These are phyloP conservation scores for Torymus tubicola DNA, from an alignment of 2,888 invertebrate species.

Conservation along the genomic window DNA sequence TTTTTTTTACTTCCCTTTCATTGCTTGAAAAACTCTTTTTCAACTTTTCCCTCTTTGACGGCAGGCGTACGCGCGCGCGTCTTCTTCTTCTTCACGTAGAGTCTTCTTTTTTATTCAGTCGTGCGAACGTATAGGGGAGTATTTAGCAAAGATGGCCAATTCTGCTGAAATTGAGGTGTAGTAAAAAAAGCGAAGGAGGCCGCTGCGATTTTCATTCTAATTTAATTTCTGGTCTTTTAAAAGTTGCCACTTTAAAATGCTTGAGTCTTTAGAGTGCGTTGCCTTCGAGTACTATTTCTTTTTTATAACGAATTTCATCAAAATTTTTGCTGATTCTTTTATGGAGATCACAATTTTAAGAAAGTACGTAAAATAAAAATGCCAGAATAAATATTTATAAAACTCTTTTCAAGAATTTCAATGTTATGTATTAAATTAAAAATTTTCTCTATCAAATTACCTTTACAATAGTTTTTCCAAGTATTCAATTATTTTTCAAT, in stretches of 20 bases:
- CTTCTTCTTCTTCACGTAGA: not conserved
- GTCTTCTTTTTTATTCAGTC: not conserved
- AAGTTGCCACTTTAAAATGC: not conserved
- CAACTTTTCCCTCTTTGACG: conserved; percentile 3
- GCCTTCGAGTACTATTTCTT: too few species aligned
- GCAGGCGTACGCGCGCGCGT: not conserved
- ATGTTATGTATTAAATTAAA: too few species aligned
- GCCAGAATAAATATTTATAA: too few species aligned
- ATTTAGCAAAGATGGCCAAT: conserved; percentile 23
- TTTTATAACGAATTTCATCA: too few species aligned
- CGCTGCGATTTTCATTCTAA: conserved; percentile 12
- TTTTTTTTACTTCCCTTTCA: conserved; percentile 23
- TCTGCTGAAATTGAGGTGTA: conserved; percentile 13
- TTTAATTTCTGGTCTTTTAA: not conserved
- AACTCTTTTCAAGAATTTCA: too few species aligned
- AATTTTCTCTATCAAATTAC: too few species aligned
- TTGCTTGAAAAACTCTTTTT: conserved; percentile 33
- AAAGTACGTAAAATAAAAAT: too few species aligned
- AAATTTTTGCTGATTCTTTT: too few species aligned
- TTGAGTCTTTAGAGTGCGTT: not conserved
- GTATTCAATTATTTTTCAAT: too few species aligned
- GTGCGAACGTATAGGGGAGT: not conserved
- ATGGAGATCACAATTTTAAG: too few species aligned
- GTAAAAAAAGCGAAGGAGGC: conserved; percentile 3
- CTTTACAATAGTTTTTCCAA: too few species aligned